Conservation (phyloP, 2,113 vertebrate genomes). For the Isurus oxyrinchus region DNA sequence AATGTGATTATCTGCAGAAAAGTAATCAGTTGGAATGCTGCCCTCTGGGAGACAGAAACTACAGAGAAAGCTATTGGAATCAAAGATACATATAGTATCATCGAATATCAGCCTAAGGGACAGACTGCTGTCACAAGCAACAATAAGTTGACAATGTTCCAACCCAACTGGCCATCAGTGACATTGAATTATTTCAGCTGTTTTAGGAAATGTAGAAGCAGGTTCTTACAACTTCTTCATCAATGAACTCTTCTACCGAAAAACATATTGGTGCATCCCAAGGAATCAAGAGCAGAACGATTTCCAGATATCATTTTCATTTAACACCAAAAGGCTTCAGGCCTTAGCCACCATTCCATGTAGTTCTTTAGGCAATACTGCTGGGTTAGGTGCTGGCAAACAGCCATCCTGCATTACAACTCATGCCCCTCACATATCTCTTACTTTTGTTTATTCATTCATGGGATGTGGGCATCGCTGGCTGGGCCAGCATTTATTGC, state of each 20-base stretch:
- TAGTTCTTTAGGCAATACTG: not conserved
- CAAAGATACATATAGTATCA: not conserved
- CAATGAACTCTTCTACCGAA: not conserved
- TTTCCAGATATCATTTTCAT: not conserved
- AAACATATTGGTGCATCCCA: not conserved
- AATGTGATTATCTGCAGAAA: not conserved
- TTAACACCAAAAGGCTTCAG: not conserved
- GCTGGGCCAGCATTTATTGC: no score
- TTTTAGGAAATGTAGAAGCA: not conserved
- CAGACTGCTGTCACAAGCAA: not conserved
- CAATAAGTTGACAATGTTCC: not conserved
- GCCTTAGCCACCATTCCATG: not conserved
- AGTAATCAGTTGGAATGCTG: not conserved
- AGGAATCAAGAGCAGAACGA: not conserved
- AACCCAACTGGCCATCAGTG: not conserved
- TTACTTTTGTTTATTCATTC: no score
- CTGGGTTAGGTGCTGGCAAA: not conserved
- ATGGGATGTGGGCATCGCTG: no score
- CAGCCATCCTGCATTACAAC: not conserved
- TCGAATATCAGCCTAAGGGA: not conserved
- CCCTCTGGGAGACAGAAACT: not conserved
- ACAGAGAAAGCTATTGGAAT: not conserved
- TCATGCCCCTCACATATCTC: not conserved
- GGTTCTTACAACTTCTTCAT: not conserved
- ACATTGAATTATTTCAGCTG: not conserved